Conservation (phyloP, 2,797 vertebrate genomes). For the Valencia hispanica region DNA sequence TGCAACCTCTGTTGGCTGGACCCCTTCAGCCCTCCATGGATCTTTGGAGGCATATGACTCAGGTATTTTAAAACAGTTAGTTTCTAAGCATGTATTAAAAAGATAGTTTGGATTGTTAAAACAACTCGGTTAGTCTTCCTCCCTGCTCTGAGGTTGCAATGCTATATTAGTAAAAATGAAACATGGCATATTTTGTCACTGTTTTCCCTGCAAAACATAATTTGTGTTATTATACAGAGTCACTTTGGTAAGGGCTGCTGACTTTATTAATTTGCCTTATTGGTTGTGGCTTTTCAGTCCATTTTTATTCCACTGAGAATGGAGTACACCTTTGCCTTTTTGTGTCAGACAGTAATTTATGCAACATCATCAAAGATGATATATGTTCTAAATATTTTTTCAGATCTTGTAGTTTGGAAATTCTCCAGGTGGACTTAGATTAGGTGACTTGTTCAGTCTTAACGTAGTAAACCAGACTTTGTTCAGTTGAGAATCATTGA, state of each 20-base stretch:
- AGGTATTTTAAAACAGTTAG: conserved; percentile 75
- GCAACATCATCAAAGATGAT: neutral
- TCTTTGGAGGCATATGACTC: conserved; percentile 92
- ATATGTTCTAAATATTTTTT: neutral
- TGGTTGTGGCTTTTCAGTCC: neutral
- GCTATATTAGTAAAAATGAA: neutral
- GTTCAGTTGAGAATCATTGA: neutral
- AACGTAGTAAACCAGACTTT: neutral
- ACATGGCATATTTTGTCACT: neutral
- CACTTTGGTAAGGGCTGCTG: neutral
- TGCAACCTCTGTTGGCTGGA: conserved; percentile 86
- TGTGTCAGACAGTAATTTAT: neutral
- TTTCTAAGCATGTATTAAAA: neutral
- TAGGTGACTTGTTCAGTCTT: neutral
- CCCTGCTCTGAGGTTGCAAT: neutral
- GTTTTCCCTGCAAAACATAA: neutral
- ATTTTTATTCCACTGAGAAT: neutral
- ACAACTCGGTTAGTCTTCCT: neutral
- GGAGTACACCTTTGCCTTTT: no score
- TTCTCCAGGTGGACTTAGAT: neutral
- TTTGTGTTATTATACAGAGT: neutral
- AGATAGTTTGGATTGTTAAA: neutral
- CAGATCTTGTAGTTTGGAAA: neutral
- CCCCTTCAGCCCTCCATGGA: conserved; percentile 87
- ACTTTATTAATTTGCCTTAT: neutral